Percentiles rank a stretch among this genome's conserved stretches.
Conservation (phyloP, 2,888 invertebrate species). For the Coelinius sp. region DNA sequence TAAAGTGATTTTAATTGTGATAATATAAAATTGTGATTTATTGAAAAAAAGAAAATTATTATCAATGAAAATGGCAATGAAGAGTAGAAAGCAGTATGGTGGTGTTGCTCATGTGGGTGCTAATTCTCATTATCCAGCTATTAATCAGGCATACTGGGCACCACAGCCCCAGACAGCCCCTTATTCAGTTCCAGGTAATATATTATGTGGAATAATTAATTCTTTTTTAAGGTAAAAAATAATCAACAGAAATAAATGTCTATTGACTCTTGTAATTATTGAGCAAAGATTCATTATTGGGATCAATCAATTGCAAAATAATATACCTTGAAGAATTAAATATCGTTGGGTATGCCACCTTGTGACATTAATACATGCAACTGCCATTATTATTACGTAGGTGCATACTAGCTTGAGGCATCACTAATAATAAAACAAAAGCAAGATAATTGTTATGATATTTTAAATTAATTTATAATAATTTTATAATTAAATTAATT, state of each 20-base stretch:
- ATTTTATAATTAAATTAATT: too few relatives aligned
- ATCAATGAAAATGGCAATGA: slow-evolving; percentile 65
- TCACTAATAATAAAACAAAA: slow-evolving; percentile 64
- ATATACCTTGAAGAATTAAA: not conserved
- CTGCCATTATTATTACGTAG: slow-evolving; percentile 51
- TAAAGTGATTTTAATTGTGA: not conserved
- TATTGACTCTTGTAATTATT: not conserved
- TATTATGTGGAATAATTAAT: too few relatives aligned
- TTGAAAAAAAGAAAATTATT: not conserved
- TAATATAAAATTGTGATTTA: not conserved
- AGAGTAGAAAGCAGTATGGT: slow-evolving; percentile 65
- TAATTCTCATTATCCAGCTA: slow-evolving; percentile 78
- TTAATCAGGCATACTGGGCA: slow-evolving; percentile 88
- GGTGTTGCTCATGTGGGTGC: slow-evolving; percentile 61
- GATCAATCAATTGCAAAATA: slow-evolving; percentile 13
- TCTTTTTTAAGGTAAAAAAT: too few relatives aligned
- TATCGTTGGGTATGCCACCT: not conserved
- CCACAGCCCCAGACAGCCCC: slow-evolving; percentile 85
- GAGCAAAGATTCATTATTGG: slow-evolving; percentile 2
- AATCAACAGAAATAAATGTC: too few relatives aligned
- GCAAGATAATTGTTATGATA: too few relatives aligned
- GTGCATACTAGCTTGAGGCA: slow-evolving; percentile 54
- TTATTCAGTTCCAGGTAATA: slow-evolving; percentile 88
- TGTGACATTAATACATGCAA: slow-evolving; percentile 57
- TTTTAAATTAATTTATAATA: too few relatives aligned